Percentiles rank a stretch among this genome's conserved stretches.
Evolutionary conservation across 1,140 invertebrate species (phyloP).

Genomic region (Aphis craccivora): DNA sequence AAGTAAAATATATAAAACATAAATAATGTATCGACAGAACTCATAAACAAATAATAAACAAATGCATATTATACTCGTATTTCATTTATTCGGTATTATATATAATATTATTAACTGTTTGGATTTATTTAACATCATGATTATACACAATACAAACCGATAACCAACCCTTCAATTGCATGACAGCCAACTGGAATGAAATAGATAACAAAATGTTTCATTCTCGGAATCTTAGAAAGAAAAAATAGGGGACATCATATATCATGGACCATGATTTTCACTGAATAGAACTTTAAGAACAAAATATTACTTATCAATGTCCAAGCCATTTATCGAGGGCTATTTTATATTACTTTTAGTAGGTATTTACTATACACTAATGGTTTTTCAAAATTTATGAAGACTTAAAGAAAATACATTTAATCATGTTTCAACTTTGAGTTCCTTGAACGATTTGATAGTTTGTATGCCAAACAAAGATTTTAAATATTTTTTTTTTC

Average conservation of each 20-base stretch:
- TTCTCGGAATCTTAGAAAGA: not conserved
- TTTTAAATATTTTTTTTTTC: not conserved
- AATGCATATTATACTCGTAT: not conserved
- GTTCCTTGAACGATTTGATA: not conserved
- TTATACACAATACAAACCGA: constrained; percentile 44
- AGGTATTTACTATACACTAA: not conserved
- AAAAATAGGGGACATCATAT: constrained; percentile 14
- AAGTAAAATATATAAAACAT: too few species aligned
- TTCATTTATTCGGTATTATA: not conserved
- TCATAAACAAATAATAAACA: not conserved
- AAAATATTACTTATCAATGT: constrained; percentile 30
- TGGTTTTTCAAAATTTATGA: not conserved
- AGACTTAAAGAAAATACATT: not conserved
- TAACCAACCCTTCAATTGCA: not conserved
- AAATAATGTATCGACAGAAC: not conserved
- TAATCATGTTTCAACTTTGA: not conserved
- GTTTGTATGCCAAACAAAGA: not conserved
- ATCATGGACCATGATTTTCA: not conserved
- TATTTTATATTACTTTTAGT: not conserved
- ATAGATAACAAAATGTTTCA: constrained; percentile 46
- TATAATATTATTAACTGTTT: not conserved
- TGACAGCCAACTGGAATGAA: constrained; percentile 38
- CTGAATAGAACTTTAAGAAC: not conserved
- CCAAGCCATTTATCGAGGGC: not conserved
- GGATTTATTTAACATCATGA: not conserved